These are phyloP conservation scores for Trichoplusia ni DNA, from an alignment of 1,140 invertebrate species.

Conservation along the genomic window DNA sequence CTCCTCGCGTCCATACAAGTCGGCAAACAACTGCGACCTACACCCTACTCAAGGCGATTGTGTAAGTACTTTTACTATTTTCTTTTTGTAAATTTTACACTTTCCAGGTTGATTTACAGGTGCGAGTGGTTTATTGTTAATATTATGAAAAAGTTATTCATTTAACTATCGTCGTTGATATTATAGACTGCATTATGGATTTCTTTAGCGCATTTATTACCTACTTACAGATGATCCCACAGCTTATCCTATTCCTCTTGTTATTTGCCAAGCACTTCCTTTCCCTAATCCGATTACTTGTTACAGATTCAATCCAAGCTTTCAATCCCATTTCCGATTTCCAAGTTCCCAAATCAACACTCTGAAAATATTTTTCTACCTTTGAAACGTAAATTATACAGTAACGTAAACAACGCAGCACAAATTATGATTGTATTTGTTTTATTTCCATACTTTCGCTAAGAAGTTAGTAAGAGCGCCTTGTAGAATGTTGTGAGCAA, in stretches of 20 bases:
- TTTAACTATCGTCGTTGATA: too few species aligned
- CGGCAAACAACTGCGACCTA: slow-evolving; percentile 86
- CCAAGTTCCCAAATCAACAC: not conserved
- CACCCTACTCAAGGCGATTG: slow-evolving; percentile 61
- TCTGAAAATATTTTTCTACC: too few species aligned
- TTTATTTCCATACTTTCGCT: too few species aligned
- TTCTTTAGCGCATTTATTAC: too few species aligned
- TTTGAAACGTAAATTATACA: too few species aligned
- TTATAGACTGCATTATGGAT: too few species aligned
- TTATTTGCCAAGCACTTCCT: not conserved
- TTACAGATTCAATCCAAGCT: slow-evolving; percentile 11
- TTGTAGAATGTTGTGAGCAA: not conserved
- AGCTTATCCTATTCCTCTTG: not conserved
- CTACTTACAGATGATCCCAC: slow-evolving; percentile 27
- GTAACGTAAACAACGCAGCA: too few species aligned
- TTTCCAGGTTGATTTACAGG: too few species aligned
- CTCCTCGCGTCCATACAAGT: slow-evolving; percentile 94
- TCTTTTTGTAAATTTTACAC: not conserved
- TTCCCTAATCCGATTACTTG: not conserved
- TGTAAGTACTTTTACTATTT: slow-evolving; percentile 53
- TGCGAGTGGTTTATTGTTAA: too few species aligned
- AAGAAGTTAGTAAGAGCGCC: not conserved
- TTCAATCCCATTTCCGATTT: not conserved
- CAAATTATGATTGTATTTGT: too few species aligned
- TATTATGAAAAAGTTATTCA: too few species aligned